phyloP scores from a whole-genome alignment of 2,888 invertebrate genomes.

The Phyto melanocephala region DNA sequence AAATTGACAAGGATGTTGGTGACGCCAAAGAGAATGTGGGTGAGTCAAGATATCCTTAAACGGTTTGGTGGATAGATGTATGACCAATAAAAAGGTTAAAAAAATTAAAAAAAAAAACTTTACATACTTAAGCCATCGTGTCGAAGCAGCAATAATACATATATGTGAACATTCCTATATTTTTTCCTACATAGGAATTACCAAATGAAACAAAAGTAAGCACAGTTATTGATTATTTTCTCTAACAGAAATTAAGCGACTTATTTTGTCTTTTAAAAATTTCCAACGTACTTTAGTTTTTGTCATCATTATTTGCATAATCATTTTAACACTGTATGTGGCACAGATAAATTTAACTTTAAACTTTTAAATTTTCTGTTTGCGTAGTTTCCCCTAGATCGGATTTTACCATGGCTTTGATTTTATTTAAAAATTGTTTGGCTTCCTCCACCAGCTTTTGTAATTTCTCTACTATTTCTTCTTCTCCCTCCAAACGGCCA shows the following conservation, averaged over 20 bases:
- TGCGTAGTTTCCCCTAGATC: conserved; percentile 40
- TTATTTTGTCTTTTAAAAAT: not conserved
- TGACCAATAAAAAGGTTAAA: too few relatives aligned
- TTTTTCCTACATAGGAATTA: too few relatives aligned
- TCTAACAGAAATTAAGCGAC: not conserved
- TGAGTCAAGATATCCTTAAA: too few relatives aligned
- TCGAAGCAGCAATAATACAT: too few relatives aligned
- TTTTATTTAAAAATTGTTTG: conserved; percentile 12
- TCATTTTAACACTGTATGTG: too few relatives aligned
- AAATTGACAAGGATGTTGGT: too few relatives aligned
- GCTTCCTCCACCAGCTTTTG: not conserved
- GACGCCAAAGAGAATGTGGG: too few relatives aligned
- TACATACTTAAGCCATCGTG: too few relatives aligned
- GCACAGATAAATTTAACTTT: not conserved
- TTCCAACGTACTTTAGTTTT: not conserved
- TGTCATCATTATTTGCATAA: conserved; percentile 2
- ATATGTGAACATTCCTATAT: too few relatives aligned
- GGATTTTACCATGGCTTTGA: not conserved
- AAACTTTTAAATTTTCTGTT: conserved; percentile 6
- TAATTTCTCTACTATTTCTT: conserved; percentile 20
- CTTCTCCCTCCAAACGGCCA: conserved; percentile 45
- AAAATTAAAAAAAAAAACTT: too few relatives aligned
- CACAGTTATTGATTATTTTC: conserved; percentile 37
- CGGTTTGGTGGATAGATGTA: too few relatives aligned
- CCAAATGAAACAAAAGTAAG: not conserved